Base-by-base conservation (phyloP, 92 coral and sea anemone genomes). In the Pocillopora meandrina region DNA sequence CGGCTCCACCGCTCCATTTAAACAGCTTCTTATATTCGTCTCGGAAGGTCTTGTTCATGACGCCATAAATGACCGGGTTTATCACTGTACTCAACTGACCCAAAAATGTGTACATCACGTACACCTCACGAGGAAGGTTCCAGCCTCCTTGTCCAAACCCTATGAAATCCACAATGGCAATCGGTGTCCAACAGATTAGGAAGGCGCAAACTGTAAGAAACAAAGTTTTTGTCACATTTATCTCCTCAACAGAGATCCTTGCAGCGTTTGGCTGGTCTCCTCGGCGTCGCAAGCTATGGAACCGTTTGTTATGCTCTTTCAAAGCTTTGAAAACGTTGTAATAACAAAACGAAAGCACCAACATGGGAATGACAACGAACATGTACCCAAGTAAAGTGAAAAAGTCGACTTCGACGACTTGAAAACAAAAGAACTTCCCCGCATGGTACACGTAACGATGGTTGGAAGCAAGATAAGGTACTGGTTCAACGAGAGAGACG, bases 351-450 rank as follows among this genome's bases (percentile, higher is more conserved):
- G 94, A 83, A 11, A 93, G 90, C 16, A 82, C 79, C 5, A 84
- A 20, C 82, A 86, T 87, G 19, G 97, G 92, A 58, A 93, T 62
- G 55, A 77, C 86, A 36, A 93, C 90, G 76, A 81, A 93, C 64
- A 72, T 74, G 79, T 93, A 93, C 35, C 92, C 93, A 68, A 93
- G 71, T 49, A 93, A 78, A 63, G 94, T 93, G 87, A 78, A 89
- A 82, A 93, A 93, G 65, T 92, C 88, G 74, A 93, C 89, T 60
- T 91, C 85, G 59, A 91, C 90, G 36, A 72, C 91, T 69, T 93
- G 97, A 72, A 93, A 93, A 73, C 97, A 93, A 82, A 93, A 93
- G 74, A 93, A 93, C 83, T 93, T 93, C 34, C 97, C 97, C 14
- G 94, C 89, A 61, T 93, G 97, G 68, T 88, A 93, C 9, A 92